phyloP scores from a whole-genome alignment of 2,888 invertebrate genomes.

The Carterocephalus palaemon region DNA sequence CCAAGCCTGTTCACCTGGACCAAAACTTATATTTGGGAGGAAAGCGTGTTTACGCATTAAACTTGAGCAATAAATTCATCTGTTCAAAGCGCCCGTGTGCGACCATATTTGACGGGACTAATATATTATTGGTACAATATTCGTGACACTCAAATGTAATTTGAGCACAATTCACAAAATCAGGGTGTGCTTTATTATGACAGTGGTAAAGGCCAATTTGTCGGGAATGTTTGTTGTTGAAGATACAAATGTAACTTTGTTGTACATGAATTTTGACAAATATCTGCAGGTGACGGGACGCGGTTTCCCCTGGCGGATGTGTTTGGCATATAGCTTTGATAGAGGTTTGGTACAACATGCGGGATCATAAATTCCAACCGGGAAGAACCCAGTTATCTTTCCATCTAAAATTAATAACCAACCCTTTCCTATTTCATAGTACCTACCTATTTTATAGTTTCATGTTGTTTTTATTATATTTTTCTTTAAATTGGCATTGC shows the following conservation, averaged over 20 bases:
- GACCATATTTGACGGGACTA: slow-evolving; percentile 61
- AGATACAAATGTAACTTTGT: slow-evolving; percentile 40
- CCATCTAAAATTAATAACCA: slow-evolving; percentile 3
- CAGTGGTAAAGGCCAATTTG: slow-evolving; percentile 39
- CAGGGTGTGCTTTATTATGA: slow-evolving; percentile 3
- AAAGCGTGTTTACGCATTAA: slow-evolving; percentile 47
- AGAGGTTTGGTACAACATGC: slow-evolving; percentile 56
- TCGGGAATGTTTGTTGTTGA: slow-evolving; percentile 24
- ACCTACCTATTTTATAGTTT: no score
- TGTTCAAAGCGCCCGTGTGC: slow-evolving; percentile 48
- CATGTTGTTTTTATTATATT: no score
- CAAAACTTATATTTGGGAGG: slow-evolving; percentile 15
- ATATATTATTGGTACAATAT: slow-evolving; percentile 67
- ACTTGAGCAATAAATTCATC: slow-evolving; percentile 64
- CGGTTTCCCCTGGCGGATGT: slow-evolving; percentile 67
- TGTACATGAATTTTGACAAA: slow-evolving; percentile 70
- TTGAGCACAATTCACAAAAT: slow-evolving; percentile 4
- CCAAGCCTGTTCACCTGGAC: slow-evolving; percentile 18
- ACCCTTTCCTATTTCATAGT: no score
- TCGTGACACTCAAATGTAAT: slow-evolving; percentile 37
- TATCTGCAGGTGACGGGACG: slow-evolving; percentile 73
- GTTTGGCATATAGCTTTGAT: slow-evolving; percentile 73
- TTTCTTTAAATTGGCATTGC: no score
- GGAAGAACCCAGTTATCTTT: slow-evolving; percentile 6
- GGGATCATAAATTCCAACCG: slow-evolving; percentile 58